phyloP scores from a whole-genome alignment of 2,797 vertebrate species.

The Leptatherina wallacei region DNA sequence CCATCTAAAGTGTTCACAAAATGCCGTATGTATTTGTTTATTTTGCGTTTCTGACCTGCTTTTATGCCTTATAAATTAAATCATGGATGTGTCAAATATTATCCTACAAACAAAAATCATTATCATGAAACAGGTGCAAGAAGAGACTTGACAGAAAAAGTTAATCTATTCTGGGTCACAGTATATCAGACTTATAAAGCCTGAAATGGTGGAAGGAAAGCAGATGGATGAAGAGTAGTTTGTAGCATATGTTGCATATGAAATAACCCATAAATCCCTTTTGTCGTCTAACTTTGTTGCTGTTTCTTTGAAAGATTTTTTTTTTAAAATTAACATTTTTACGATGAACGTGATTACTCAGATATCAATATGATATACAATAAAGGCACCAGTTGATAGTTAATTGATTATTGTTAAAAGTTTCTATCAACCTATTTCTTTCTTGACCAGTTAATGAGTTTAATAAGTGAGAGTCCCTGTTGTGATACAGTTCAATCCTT shows the following conservation, averaged over 20 bases:
- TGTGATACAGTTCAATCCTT: not conserved
- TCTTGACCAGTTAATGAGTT: too few relatives aligned
- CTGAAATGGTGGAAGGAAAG: not conserved
- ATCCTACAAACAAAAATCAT: not conserved
- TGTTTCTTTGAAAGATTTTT: not conserved
- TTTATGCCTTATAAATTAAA: not conserved
- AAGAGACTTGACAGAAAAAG: not conserved
- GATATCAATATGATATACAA: not conserved
- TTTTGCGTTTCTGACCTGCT: not conserved
- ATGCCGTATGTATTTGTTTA: too few relatives aligned
- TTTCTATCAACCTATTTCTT: not conserved
- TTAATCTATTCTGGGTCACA: constrained; percentile 31
- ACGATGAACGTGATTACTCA: not conserved
- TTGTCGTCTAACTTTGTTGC: not conserved
- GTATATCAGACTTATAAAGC: not conserved
- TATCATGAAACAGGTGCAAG: not conserved
- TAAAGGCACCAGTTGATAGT: not conserved
- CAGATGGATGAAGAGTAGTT: not conserved
- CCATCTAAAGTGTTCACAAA: too few relatives aligned
- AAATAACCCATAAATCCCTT: not conserved
- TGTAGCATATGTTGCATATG: not conserved
- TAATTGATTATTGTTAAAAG: not conserved
- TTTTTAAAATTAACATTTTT: not conserved
- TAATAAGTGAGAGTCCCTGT: not conserved
- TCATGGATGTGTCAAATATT: too few relatives aligned